These are phyloP conservation scores for Uria aalge DNA, from an alignment of 2,113 vertebrate genomes.

Conservation along the genomic window DNA sequence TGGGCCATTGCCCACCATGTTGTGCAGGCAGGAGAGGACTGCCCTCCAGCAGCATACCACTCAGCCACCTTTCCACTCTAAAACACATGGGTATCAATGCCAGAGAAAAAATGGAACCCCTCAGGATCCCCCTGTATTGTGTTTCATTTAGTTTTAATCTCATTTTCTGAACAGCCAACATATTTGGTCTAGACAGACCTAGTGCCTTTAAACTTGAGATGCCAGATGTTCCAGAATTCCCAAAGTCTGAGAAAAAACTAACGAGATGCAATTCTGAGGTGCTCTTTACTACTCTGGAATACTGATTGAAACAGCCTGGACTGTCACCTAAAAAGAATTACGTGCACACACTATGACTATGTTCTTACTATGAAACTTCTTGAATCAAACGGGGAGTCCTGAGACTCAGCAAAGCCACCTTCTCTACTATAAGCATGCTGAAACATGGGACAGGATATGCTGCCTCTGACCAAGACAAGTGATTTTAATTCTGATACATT, in stretches of 20 bases:
- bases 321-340: background rate
- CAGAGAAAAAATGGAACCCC: background rate
- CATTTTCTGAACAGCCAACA: background rate
- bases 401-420: background rate
- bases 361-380: background rate
- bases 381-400: background rate
- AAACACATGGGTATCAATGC: background rate
- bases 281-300: background rate
- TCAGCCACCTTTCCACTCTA: background rate
- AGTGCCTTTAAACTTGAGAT: background rate
- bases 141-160: background rate
- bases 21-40: background rate
- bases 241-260: background rate
- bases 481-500: slow-evolving; percentile 8
- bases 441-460: background rate
- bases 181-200: background rate
- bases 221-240: background rate
- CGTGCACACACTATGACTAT: too few relatives aligned
- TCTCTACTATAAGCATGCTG: background rate
- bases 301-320: background rate
- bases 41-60: too few relatives aligned
- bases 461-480: slow-evolving; percentile 13
- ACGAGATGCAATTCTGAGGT: background rate
- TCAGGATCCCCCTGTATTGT: background rate
- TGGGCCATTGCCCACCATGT: background rate